Base-by-base conservation (phyloP, 1,140 invertebrate species). In the Melipona quadrifasciata region DNA sequence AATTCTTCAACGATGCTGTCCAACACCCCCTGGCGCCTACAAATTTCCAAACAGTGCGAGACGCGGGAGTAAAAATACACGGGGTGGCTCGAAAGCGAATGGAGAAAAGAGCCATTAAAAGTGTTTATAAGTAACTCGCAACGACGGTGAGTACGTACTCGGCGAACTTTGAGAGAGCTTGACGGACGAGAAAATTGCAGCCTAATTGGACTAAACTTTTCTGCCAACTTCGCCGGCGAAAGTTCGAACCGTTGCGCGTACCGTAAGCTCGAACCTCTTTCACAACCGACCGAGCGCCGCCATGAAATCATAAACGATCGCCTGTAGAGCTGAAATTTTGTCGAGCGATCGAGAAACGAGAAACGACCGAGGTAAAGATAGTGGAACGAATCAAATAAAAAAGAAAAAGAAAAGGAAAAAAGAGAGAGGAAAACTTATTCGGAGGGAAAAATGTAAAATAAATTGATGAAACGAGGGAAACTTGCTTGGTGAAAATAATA, bases 191-290 rank as follows among this genome's bases (percentile, higher is more conserved):
- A 70, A 70, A 80, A 80, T 80, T 53, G 51, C 31, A 8, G 24
- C 24, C 34, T 68, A 80, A 80, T 57, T 68, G 61, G 16, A 5
- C 31, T n/a, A 17, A 79, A 80, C 65, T 70, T 65, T 55, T 31
- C 16, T 55, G 14, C 31, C 19, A 68, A 70, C 31, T 80, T 80
- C 51, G 19, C 19, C 17, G 34, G 31, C 31, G 31, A 68, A 68
- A 68, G 65, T 68, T 47, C 34, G 34, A 58, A 5, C 17, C n/a
- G 31, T 31, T 31, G 31, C 31, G 31, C 31, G 16, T 17, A 11
- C 31, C 1, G 21, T 12, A 67, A 79, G 17, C 34, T 79, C 51
- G 27, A 79, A 24, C 47, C 12, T 0, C 6, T 68, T 39, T 68
- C 39, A n/a, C 39, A 11, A 47, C 51, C 24, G 4, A 39, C 39